Conservation (phyloP, 2,888 invertebrate genomes). For the Scotopteryx bipunctaria region DNA sequence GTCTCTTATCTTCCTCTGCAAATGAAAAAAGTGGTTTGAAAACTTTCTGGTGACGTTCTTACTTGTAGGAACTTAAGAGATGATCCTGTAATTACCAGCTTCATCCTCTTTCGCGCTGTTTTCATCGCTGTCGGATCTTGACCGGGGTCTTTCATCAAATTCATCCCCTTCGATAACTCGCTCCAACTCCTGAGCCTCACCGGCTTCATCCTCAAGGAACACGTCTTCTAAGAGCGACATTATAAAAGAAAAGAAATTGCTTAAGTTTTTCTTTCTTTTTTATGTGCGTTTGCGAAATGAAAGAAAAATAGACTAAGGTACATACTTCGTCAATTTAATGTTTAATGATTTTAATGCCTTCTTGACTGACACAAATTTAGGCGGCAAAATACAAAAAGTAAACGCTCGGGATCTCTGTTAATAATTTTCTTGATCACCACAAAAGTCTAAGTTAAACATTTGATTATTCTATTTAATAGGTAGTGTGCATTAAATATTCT, state of each 20-base stretch:
- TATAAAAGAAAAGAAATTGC: background rate
- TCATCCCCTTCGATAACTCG: slow-evolving; percentile 79
- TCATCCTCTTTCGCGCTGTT: slow-evolving; percentile 71
- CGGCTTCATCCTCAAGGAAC: slow-evolving; percentile 72
- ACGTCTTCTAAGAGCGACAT: slow-evolving; percentile 78
- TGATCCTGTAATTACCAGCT: slow-evolving; percentile 57
- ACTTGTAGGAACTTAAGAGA: background rate
- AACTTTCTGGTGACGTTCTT: too few species aligned
- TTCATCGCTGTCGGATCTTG: slow-evolving; percentile 66
- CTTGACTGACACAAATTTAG: background rate
- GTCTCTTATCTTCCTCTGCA: slow-evolving; percentile 72
- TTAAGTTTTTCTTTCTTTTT: too few species aligned
- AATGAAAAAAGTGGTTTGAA: too few species aligned
- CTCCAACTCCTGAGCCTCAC: slow-evolving; percentile 71
- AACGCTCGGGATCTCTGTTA: background rate
- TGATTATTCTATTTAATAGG: too few species aligned
- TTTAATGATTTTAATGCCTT: too few species aligned
- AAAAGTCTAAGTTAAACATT: too few species aligned
- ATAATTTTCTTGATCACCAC: too few species aligned
- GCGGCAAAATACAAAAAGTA: slow-evolving; percentile 26
- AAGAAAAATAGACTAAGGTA: too few species aligned
- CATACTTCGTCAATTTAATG: too few species aligned
- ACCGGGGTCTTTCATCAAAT: slow-evolving; percentile 64
- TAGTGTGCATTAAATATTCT: too few species aligned
- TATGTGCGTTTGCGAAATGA: too few species aligned